These are phyloP conservation scores for Darevskia nairensis DNA, from an alignment of 2,797 vertebrate genomes.

Conservation along the genomic window DNA sequence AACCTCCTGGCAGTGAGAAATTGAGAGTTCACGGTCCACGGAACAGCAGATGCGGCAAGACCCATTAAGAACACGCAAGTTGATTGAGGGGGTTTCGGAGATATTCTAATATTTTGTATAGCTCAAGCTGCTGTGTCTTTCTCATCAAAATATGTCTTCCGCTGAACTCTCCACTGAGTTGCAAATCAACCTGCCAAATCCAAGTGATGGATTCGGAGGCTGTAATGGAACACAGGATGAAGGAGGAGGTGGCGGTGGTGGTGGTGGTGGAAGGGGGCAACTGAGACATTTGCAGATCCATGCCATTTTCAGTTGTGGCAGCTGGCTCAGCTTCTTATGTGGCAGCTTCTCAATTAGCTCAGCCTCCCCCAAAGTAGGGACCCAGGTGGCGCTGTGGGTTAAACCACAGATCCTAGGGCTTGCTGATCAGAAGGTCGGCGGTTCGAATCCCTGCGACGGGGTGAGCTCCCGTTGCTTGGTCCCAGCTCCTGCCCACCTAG, in stretches of 20 bases:
- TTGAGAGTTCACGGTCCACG: neutral
- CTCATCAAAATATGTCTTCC: neutral
- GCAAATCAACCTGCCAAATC: neutral
- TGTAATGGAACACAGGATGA: neutral
- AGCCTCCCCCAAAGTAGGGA: too few species aligned
- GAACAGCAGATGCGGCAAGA: neutral
- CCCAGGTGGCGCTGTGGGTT: too few species aligned
- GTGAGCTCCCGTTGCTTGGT: too few species aligned
- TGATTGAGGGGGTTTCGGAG: neutral
- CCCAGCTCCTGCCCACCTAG: too few species aligned
- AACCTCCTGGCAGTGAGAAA: neutral
- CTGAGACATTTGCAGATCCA: neutral
- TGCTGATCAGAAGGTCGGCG: too few species aligned
- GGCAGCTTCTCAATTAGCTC: too few species aligned
- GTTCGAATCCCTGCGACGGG: too few species aligned
- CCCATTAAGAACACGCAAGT: neutral
- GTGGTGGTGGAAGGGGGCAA: neutral
- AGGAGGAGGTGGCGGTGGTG: neutral
- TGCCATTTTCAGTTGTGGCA: neutral
- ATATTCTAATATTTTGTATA: neutral
- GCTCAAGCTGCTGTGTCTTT: neutral
- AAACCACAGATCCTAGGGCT: too few species aligned
- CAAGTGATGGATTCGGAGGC: neutral
- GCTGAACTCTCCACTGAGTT: neutral
- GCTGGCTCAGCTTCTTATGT: too few species aligned